Base-by-base conservation (phyloP, 2,113 vertebrate genomes). In the Neodontobutis hainanensis region DNA sequence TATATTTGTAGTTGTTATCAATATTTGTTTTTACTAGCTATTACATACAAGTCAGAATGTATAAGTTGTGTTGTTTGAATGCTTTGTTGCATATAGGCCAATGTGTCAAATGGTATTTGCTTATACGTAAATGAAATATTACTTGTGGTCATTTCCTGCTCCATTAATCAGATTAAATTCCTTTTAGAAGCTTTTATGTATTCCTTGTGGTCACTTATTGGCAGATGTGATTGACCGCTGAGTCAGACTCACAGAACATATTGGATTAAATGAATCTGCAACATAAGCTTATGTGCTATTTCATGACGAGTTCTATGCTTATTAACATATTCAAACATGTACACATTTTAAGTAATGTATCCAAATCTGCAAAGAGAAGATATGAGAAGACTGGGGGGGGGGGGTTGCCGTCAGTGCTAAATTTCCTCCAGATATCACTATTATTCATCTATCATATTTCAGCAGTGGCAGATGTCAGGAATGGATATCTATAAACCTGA, bases 151-250 rank as follows among this genome's bases (percentile, higher is more conserved):
- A 15, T 36, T 55, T 10, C 7, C 15, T 34, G 4, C 51, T 53
- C 32, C 7, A 34, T 36, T 36, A 15, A 38, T 55, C 52, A 55
- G 52, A 8, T 38, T 55, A 38, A 8, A 38, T n/a, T 55, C 38
- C 52, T 55, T 32, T 38, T 32, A n/a, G 52, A 55, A n/a, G 34
- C 6, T 36, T 36, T 55, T 36, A 55, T 36, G 34, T 27, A 8
- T 19, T 50, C 16, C 16, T 40, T 32, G 48, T 1, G 52, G 34
- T 55, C 34, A 55, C 52, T 55, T 55, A 55, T 55, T 38, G 52
- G n/a, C 52, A n/a, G 12, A 38, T 36, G 14, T 55, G 52, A 55
- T 5, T 55, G 52, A 55, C 52, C 36, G 52, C 52, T 55, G 52
- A 55, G 34, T 55, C 52, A 55, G 34, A 38, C 52, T n/a, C 52